Evolutionary conservation across 2,113 vertebrate species (phyloP).

Genomic region (Epinephelus fuscoguttatus): DNA sequence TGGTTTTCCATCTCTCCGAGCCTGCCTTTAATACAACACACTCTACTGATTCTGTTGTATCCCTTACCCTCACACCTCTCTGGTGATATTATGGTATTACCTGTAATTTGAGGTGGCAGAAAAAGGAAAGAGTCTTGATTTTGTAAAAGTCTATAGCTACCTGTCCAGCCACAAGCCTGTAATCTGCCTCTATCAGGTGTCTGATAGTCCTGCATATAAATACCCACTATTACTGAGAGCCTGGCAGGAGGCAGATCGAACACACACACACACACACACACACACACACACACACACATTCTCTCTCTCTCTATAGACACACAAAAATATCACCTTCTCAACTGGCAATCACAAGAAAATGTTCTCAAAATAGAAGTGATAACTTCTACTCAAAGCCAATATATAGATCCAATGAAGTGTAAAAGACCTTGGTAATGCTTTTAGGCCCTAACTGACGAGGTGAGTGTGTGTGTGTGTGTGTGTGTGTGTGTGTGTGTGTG

Average conservation of each 20-base stretch:
- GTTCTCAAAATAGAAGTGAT: constrained; percentile 66
- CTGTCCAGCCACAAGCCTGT: constrained; percentile 52
- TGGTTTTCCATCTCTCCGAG: background rate
- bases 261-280: constrained; percentile 10
- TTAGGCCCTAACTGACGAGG: constrained; percentile 33
- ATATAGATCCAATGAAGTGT: constrained; percentile 64
- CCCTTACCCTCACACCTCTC: constrained; percentile 6
- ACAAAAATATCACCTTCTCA: constrained; percentile 40
- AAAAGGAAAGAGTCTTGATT: constrained; percentile 52
- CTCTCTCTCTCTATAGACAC: constrained; percentile 1
- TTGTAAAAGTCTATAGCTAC: constrained; percentile 52
- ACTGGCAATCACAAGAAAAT: constrained; percentile 56
- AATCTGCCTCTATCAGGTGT: constrained; percentile 75
- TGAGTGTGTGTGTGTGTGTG: constrained; percentile 35
- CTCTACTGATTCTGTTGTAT: constrained; percentile 14
- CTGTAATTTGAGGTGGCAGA: constrained; percentile 46
- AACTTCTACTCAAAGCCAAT: constrained; percentile 61
- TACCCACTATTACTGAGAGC: constrained; percentile 66
- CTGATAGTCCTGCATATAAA: constrained; percentile 70
- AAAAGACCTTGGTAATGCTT: constrained; percentile 66
- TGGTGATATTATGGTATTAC: constrained; percentile 51
- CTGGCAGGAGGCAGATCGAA: constrained; percentile 44
- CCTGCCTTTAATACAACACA: background rate
- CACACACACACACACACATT: constrained; percentile 9
- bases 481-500: background rate